phyloP scores from a whole-genome alignment of 2,888 invertebrate species.

The Nomada hirtipes region DNA sequence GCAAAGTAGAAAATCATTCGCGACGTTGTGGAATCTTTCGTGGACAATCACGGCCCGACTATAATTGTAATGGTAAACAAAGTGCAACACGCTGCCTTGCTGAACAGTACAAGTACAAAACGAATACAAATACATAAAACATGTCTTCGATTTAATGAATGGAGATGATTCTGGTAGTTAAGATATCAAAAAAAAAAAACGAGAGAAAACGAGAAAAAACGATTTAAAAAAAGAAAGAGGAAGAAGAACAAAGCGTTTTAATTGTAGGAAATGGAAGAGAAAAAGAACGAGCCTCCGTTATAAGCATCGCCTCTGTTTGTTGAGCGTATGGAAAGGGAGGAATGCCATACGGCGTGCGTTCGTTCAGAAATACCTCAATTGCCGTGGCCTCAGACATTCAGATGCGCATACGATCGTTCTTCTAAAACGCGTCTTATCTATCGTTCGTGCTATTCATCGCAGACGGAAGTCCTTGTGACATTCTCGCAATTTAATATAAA shows the following conservation, averaged over 20 bases:
- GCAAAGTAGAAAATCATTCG: slow-evolving; percentile 62
- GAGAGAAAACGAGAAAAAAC: slow-evolving; percentile 45
- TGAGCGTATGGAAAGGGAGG: slow-evolving; percentile 53
- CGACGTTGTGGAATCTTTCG: slow-evolving; percentile 78
- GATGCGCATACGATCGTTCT: slow-evolving; percentile 45
- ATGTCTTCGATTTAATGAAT: slow-evolving; percentile 83
- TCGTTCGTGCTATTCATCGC: slow-evolving; percentile 32
- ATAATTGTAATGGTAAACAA: slow-evolving; percentile 83
- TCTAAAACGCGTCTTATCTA: slow-evolving; percentile 27
- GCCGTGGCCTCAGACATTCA: slow-evolving; percentile 79
- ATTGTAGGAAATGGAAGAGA: slow-evolving; percentile 71
- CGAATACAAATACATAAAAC: slow-evolving; percentile 84
- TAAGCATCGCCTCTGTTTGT: slow-evolving; percentile 75
- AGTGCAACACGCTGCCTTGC: slow-evolving; percentile 85
- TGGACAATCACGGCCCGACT: slow-evolving; percentile 81
- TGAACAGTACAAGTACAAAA: slow-evolving; percentile 85
- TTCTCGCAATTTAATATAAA: background rate
- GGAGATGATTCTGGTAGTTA: slow-evolving; percentile 83
- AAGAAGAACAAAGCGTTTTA: slow-evolving; percentile 69
- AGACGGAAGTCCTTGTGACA: background rate
- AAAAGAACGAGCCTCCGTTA: slow-evolving; percentile 70
- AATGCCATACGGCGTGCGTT: slow-evolving; percentile 75
- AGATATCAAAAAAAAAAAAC: slow-evolving; percentile 79
- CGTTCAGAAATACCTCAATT: slow-evolving; percentile 83
- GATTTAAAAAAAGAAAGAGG: slow-evolving; percentile 26